A percentile compares a stretch with the other conserved stretches of the same genome.
These are phyloP conservation scores for Phyllostomus discolor DNA, from an alignment of 2,113 vertebrate species.

Conservation along the genomic window DNA sequence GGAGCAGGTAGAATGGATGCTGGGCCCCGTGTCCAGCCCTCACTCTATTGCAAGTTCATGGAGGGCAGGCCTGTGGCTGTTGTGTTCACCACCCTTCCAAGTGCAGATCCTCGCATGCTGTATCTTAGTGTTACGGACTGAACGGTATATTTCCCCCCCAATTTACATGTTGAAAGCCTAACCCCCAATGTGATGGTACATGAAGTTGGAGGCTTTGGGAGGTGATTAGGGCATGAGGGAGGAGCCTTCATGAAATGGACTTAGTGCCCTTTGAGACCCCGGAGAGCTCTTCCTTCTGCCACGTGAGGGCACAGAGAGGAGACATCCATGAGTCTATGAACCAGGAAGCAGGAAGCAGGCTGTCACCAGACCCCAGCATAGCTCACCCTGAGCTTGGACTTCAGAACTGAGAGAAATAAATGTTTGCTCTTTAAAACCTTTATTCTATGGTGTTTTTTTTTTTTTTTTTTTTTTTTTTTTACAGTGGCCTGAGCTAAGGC, in stretches of 20 bases:
- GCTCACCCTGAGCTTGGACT: background rate
- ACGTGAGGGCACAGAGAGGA: background rate
- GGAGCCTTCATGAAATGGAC: background rate
- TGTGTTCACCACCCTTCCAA: background rate
- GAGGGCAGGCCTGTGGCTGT: background rate
- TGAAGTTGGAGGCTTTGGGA: background rate
- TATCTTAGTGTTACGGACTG: background rate
- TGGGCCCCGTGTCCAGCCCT: background rate
- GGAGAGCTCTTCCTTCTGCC: background rate
- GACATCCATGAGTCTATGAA: rapidly evolving
- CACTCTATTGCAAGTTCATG: background rate
- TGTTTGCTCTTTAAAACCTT: background rate
- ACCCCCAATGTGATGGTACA: too few relatives aligned
- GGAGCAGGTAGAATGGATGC: background rate
- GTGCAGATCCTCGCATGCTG: background rate
- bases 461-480: background rate
- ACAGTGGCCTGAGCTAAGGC: background rate
- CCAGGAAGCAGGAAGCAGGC: background rate
- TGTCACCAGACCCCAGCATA: background rate
- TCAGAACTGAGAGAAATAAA: background rate
- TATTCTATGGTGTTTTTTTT: rapidly evolving
- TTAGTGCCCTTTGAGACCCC: background rate
- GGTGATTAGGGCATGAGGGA: background rate
- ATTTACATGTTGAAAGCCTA: background rate
- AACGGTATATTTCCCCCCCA: background rate